phyloP scores from a whole-genome alignment of 2,113 vertebrate species.

The Nibea albiflora region DNA sequence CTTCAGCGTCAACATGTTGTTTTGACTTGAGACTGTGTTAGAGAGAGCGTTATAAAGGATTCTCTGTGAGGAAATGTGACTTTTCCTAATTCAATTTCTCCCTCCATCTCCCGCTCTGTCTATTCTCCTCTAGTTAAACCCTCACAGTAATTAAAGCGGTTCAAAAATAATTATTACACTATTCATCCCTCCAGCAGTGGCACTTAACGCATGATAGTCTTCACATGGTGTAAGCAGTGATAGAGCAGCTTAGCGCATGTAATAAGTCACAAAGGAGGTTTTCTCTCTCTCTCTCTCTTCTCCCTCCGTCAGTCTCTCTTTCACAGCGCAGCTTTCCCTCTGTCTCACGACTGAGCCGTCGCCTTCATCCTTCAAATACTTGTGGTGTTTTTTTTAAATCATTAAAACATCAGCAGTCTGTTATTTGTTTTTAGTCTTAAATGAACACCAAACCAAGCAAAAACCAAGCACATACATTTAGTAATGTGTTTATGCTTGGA shows the following conservation, averaged over 20 bases:
- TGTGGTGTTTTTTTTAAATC: neutral
- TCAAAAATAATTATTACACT: conserved; percentile 44
- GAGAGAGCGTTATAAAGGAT: conserved; percentile 7
- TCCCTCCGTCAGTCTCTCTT: neutral
- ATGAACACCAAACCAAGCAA: neutral
- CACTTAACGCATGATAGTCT: conserved; percentile 47
- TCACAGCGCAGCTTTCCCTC: neutral
- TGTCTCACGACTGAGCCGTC: neutral
- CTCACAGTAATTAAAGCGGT: conserved; percentile 34
- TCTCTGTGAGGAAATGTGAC: conserved; percentile 21
- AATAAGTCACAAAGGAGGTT: conserved; percentile 23
- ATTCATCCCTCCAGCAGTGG: conserved; percentile 20
- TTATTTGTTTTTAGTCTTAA: neutral
- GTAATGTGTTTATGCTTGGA: neutral
- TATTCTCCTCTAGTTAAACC: conserved; percentile 26
- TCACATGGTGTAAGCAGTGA: conserved; percentile 44
- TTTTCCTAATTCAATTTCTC: conserved; percentile 37
- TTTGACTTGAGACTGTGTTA: conserved; percentile 9
- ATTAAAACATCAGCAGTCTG: neutral
- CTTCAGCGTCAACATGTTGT: conserved; percentile 16
- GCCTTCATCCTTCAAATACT: neutral
- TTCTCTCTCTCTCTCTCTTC: conserved; percentile 1
- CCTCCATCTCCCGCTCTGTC: neutral
- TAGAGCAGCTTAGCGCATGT: conserved; percentile 20
- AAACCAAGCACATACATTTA: neutral